A percentile compares a stretch with the other conserved stretches of the same genome.
Evolutionary conservation across 2,113 vertebrate species (phyloP).

Genomic region (Takifugu flavidus): DNA sequence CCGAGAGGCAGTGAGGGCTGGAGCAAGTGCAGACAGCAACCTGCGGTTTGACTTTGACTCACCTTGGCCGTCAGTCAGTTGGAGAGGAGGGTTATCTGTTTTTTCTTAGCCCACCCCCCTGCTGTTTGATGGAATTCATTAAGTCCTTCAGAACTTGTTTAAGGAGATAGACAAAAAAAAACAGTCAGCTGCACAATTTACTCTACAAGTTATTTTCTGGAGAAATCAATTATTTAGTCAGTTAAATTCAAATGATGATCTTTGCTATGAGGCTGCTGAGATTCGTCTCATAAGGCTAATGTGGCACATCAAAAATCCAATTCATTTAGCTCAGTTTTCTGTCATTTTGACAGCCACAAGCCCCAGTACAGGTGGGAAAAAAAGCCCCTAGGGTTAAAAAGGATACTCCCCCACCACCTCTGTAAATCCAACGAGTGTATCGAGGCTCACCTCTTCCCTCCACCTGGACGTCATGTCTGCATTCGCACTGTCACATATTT

Average conservation of each 20-base stretch:
- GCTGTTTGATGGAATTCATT: constrained; percentile 55
- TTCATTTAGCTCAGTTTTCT: background rate
- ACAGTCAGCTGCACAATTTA: constrained; percentile 12
- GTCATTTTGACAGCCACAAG: background rate
- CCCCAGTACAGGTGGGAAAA: background rate
- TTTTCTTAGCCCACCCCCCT: constrained; percentile 25
- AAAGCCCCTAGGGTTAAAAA: background rate
- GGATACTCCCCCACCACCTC: background rate
- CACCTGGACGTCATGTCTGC: constrained; percentile 4
- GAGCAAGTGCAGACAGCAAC: constrained; percentile 38
- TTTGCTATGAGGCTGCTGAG: constrained; percentile 7
- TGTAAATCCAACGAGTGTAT: constrained; percentile 6
- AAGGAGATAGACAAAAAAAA: constrained; percentile 33
- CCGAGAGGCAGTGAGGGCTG: constrained; percentile 34
- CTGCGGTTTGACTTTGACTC: constrained; percentile 56
- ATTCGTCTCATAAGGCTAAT: background rate
- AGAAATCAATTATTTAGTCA: constrained; percentile 22
- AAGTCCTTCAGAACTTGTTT: constrained; percentile 46
- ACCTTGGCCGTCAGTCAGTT: constrained; percentile 51
- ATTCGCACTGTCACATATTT: constrained; percentile 25
- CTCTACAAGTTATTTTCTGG: constrained; percentile 29
- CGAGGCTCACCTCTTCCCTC: constrained; percentile 15
- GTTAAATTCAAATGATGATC: background rate
- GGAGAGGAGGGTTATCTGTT: constrained; percentile 35
- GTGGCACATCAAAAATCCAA: background rate